Evolutionary conservation across 1,140 invertebrate species (phyloP), one percentile per base, ranked within the genome.

Genomic region (Drosophila athabasca): DNA sequence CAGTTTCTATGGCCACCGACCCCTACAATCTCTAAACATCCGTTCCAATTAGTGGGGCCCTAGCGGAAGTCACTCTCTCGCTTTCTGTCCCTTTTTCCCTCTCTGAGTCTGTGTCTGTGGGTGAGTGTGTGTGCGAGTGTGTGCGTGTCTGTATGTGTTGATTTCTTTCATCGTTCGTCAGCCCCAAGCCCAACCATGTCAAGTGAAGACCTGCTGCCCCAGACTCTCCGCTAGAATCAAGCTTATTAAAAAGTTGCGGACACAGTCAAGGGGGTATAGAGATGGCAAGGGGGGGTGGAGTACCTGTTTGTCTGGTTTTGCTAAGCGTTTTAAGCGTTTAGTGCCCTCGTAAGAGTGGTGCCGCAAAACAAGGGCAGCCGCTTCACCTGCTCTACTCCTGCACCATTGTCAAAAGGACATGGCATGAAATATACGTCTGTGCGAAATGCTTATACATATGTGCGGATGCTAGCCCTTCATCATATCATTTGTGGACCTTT

Each of bases 181-280:
- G 59, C 51, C 49, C 29, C 64, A 35, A 41, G 19, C 48, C 22
- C 31, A 84, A 84, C 67, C 58, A 73, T 84, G 80, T 84, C 80
- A 84, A 84, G 80, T 84, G 72, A 54, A n/a, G 48, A 61, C 60
- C 68, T 35, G 58, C 68, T 35, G 58, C 19, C 69, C 50, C 77
- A 55, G 76, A 78, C 74, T 60, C 45, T 17, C 8, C 13, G 50
- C 35, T 35, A 3, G 65, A 70, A 57, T 74, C 51, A 55, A 78
- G 80, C 66, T 83, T 83, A 84, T 83, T 80, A 81, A 80, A 80
- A 76, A 64, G 46, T 15, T 49, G 58, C 58, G 43, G 49, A 50
- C 59, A 67, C 62, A 44, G 19, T 43, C 31, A 31, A 26, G 19
- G 31, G 44, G 35, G 39, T 8, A 17, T 9, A 15, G 15, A 39